These are phyloP conservation scores for Ganaspis sp. DNA, from an alignment of 1,140 invertebrate genomes.

Conservation along the genomic window DNA sequence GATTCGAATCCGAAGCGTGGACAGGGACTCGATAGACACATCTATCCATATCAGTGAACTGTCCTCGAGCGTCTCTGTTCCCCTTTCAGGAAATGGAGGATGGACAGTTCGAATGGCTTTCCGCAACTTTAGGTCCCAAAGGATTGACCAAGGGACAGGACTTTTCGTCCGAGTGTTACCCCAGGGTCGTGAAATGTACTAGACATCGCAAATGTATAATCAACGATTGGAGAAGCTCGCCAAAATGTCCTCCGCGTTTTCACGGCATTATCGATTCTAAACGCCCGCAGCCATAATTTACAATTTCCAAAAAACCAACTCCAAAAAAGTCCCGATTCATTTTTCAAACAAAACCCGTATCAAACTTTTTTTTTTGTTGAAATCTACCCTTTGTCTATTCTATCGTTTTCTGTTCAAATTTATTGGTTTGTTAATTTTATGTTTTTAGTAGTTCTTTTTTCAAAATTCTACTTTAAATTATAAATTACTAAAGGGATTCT, in stretches of 20 bases:
- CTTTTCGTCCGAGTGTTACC: conserved; percentile 28
- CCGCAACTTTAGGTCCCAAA: conserved; percentile 61
- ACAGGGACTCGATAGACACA: conserved; percentile 40
- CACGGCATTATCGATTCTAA: not conserved
- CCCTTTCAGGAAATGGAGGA: conserved; percentile 56
- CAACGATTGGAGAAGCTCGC: not conserved
- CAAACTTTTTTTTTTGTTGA: too few relatives aligned
- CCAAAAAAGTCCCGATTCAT: too few relatives aligned
- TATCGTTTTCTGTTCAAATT: too few relatives aligned
- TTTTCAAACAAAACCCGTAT: too few relatives aligned
- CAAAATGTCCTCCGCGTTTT: not conserved
- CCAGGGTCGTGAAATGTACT: conserved; percentile 19
- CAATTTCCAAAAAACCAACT: not conserved
- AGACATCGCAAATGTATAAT: conserved; percentile 40
- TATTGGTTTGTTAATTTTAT: too few relatives aligned
- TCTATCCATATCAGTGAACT: conserved; percentile 58
- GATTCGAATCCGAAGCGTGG: conserved; percentile 52
- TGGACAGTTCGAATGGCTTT: conserved; percentile 59
- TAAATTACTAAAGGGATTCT: too few relatives aligned
- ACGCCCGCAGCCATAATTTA: not conserved
- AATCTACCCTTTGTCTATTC: too few relatives aligned
- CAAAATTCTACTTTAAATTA: too few relatives aligned
- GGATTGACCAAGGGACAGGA: conserved; percentile 52
- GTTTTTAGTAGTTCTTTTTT: too few relatives aligned
- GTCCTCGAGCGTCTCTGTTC: conserved; percentile 46